Percentiles rank a stretch among this genome's conserved stretches.
Evolutionary conservation across 2,797 vertebrate species (phyloP).

Genomic region (Neosilurus mollespiculum): DNA sequence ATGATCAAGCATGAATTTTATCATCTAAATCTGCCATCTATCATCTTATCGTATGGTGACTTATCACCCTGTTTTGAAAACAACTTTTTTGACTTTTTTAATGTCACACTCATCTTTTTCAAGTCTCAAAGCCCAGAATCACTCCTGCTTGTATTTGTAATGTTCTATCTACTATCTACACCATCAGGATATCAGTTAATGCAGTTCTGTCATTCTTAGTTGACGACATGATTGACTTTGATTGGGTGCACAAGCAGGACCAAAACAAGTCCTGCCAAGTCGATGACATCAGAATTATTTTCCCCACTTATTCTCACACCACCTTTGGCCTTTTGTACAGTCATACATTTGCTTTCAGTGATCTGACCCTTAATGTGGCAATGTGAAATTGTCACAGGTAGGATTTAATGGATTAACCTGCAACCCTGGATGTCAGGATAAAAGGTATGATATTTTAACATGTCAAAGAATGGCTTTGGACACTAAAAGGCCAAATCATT

Average conservation of each 20-base stretch:
- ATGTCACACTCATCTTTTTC: background rate
- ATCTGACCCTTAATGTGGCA: background rate
- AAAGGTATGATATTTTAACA: background rate
- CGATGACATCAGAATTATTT: background rate
- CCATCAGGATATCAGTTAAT: no score
- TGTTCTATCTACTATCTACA: background rate
- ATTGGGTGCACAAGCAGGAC: conserved; percentile 15
- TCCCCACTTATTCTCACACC: background rate
- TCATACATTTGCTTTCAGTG: background rate
- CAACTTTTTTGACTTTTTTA: no score
- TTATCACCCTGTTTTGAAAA: background rate
- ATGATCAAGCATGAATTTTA: background rate
- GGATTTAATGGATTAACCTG: background rate
- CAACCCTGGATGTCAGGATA: background rate
- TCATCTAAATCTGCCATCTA: no score
- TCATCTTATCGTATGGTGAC: no score
- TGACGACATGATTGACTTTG: background rate
- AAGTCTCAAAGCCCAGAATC: background rate
- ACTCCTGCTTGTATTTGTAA: background rate
- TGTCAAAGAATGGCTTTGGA: background rate
- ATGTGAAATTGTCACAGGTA: background rate
- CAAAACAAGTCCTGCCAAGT: background rate
- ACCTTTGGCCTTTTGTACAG: conserved; percentile 9
- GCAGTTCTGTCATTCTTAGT: background rate
- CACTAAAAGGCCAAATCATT: background rate